Evolutionary conservation across 2,797 vertebrate genomes (phyloP), one percentile per base, ranked within the genome.

Genomic region (Poecile montanus): DNA sequence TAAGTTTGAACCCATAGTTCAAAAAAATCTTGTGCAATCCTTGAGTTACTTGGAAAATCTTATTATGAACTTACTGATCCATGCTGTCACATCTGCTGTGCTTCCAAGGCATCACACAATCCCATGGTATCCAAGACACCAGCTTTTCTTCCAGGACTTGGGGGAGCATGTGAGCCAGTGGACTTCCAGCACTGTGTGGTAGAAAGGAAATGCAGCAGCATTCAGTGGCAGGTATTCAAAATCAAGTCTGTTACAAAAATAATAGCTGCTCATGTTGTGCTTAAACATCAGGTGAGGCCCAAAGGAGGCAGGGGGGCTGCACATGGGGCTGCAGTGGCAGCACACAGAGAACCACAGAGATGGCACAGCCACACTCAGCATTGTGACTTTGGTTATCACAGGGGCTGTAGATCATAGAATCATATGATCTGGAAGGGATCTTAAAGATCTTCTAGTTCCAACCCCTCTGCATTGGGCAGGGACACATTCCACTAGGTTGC

Each of bases 321-420:
- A 1, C 0, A 0, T 0, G 1, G 44, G 16, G 17, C 20, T 58
- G 38, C 1, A 1, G 17, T 6, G 6, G 47, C 13, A 68, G 56
- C 56, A 29, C 9, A 2, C 0, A 1, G 13, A 21, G n/a, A 58
- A 8, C 29, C 44, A 51, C 25, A 38, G 57, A 1, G 1, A 36
- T 1, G 3, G 44, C 48, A 56, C 36, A 45, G 65, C 29, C 17
- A 63, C 20, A 11, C 23, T 68, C 50, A 26, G 45, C n/a, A 45
- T 18, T 7, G 10, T 30, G 8, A 17, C 3, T 1, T 9, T 83
- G 10, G 5, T 57, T 51, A 30, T 51, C 36, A 45, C 6, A 17
- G 20, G 30, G 19, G 27, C 19, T 76, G 32, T 9, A 65, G 26
- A 45, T 34, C 38, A 53, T 0, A 27, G 18, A 58, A 53, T 27